Evolutionary conservation across 2,797 vertebrate genomes (phyloP).

Genomic region (Megalops cyprinoides): DNA sequence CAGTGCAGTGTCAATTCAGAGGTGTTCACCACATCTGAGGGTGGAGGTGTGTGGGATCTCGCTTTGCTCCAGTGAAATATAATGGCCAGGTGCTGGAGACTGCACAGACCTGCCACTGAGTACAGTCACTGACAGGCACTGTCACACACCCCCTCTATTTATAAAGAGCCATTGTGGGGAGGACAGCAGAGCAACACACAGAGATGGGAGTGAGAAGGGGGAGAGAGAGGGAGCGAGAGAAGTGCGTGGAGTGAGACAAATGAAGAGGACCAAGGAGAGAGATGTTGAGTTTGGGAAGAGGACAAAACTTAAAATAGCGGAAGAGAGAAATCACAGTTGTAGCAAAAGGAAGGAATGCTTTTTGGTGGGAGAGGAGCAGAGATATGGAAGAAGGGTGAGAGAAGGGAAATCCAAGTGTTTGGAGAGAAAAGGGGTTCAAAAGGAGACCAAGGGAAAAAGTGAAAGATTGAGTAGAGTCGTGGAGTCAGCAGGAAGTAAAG

Average conservation of each 20-base stretch:
- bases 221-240: background rate
- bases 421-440: background rate
- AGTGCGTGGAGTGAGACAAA: background rate
- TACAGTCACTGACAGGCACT: conserved; percentile 21
- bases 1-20: conserved; percentile 7
- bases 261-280: background rate
- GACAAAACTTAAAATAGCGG: background rate
- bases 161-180: conserved; percentile 39
- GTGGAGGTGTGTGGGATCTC: conserved; percentile 32
- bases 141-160: conserved; percentile 4
- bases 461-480: background rate
- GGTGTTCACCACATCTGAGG: conserved; percentile 22
- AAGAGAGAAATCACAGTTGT: background rate
- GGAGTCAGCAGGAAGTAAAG: background rate
- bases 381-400: background rate
- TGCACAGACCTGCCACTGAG: conserved; percentile 31
- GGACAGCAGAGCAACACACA: conserved; percentile 19
- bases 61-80: conserved; percentile 28
- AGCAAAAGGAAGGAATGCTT: background rate
- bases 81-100: conserved; percentile 31
- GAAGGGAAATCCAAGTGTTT: background rate
- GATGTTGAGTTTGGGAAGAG: background rate
- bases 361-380: background rate
- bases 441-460: background rate
- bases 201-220: background rate